phyloP scores from a whole-genome alignment of 2,113 vertebrate genomes.

The Edolisoma coerulescens region DNA sequence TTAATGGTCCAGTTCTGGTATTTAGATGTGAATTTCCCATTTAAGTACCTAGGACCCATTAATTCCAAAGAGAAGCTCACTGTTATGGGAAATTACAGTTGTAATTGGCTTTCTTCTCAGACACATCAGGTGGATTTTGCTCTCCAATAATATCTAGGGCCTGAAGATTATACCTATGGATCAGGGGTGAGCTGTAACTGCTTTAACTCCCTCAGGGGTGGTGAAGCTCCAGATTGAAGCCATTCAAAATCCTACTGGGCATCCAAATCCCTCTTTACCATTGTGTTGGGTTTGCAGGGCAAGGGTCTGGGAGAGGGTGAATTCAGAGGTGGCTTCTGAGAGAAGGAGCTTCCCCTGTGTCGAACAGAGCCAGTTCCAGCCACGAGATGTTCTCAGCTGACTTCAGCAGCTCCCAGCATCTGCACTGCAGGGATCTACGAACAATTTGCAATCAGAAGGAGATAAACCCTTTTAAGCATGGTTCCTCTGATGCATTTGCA shows the following conservation, averaged over 20 bases:
- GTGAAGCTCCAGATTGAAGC: rapidly evolving
- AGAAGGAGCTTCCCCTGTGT: not conserved
- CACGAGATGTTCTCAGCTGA: no score
- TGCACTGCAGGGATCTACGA: not conserved
- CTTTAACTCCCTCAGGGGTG: not conserved
- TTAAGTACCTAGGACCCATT: not conserved
- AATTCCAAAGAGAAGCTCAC: not conserved
- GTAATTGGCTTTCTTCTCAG: not conserved
- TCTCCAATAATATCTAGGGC: not conserved
- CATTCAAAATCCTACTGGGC: not conserved
- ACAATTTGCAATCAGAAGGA: not conserved
- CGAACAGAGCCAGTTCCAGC: not conserved
- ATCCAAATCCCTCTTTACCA: not conserved
- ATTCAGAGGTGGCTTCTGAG: not conserved
- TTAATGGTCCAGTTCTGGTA: not conserved
- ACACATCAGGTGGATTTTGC: not conserved
- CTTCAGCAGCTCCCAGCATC: not conserved
- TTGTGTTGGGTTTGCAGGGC: not conserved
- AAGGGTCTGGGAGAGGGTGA: not conserved
- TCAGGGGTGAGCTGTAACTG: not conserved
- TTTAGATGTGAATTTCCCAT: not conserved
- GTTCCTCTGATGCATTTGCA: not conserved
- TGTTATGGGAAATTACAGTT: not conserved
- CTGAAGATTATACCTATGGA: not conserved
- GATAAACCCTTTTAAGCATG: not conserved